phyloP scores from a whole-genome alignment of 2,888 invertebrate genomes.

The Cosmia pyralina region DNA sequence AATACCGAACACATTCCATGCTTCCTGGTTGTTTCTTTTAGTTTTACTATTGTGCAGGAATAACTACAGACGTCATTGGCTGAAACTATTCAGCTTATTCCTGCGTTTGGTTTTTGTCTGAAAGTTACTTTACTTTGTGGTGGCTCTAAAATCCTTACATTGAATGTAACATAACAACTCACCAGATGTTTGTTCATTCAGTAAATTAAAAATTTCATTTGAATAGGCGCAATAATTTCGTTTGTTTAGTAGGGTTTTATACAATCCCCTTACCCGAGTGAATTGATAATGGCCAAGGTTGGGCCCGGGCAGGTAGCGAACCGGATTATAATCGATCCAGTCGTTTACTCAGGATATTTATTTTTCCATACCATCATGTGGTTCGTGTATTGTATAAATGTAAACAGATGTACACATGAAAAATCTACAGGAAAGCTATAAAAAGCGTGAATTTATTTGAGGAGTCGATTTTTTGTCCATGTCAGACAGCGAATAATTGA shows the following conservation, averaged over 20 bases:
- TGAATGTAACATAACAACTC: slow-evolving; percentile 45
- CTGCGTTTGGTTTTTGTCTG: slow-evolving; percentile 24
- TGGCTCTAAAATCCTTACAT: slow-evolving; percentile 26
- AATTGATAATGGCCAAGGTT: slow-evolving; percentile 78
- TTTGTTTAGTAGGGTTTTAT: slow-evolving; percentile 72
- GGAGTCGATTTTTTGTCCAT: slow-evolving; percentile 7
- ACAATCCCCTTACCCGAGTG: slow-evolving; percentile 83
- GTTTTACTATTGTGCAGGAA: slow-evolving; percentile 56
- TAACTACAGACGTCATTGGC: slow-evolving; percentile 36
- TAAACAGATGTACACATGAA: slow-evolving; percentile 41
- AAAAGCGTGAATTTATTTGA: slow-evolving; percentile 15
- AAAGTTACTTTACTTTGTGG: slow-evolving; percentile 26
- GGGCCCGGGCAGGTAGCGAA: slow-evolving; percentile 82
- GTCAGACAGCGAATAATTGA: neutral
- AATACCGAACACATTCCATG: slow-evolving; percentile 71
- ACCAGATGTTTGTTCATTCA: slow-evolving; percentile 75
- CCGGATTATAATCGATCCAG: slow-evolving; percentile 81
- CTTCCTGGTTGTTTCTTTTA: slow-evolving; percentile 70
- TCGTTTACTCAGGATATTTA: slow-evolving; percentile 70
- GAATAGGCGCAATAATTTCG: slow-evolving; percentile 72
- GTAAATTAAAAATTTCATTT: slow-evolving; percentile 68
- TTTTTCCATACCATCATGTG: slow-evolving; percentile 59
- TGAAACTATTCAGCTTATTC: slow-evolving; percentile 16
- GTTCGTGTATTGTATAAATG: slow-evolving; percentile 48
- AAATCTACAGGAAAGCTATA: slow-evolving; percentile 19